phyloP scores from a whole-genome alignment of 2,888 invertebrate genomes.

The Dynastes maya region DNA sequence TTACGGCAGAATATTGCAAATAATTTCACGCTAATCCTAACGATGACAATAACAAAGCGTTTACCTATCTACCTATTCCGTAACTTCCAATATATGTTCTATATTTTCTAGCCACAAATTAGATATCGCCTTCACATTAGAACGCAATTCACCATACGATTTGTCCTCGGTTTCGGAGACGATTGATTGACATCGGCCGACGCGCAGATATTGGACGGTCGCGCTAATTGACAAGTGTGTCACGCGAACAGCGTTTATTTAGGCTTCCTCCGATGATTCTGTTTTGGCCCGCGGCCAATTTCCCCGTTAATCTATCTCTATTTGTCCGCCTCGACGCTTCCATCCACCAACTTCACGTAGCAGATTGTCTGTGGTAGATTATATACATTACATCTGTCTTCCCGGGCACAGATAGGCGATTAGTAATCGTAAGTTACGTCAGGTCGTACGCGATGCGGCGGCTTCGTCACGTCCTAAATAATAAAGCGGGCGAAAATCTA shows the following conservation, averaged over 20 bases:
- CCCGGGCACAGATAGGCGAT: constrained; percentile 42
- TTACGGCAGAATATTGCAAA: too few species aligned
- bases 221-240: constrained; percentile 49
- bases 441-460: neutral
- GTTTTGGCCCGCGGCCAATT: constrained; percentile 48
- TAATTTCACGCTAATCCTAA: too few species aligned
- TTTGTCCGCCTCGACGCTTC: constrained; percentile 51
- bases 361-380: constrained; percentile 53
- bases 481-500: neutral
- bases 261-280: constrained; percentile 33
- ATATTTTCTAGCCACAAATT: too few species aligned
- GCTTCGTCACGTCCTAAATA: constrained; percentile 23
- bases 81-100: too few species aligned
- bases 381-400: constrained; percentile 51
- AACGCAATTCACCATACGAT: neutral
- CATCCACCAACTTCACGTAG: constrained; percentile 50
- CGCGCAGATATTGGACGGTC: neutral
- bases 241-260: constrained; percentile 44
- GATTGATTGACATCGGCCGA: neutral
- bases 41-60: too few species aligned
- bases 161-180: neutral
- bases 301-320: constrained; percentile 50
- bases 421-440: constrained; percentile 42
- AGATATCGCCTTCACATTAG: too few species aligned
- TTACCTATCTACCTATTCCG: too few species aligned